A percentile compares a stretch with the other conserved stretches of the same genome.
Conservation (phyloP, 2,113 vertebrate genomes). For the Oreochromis spilurus region DNA sequence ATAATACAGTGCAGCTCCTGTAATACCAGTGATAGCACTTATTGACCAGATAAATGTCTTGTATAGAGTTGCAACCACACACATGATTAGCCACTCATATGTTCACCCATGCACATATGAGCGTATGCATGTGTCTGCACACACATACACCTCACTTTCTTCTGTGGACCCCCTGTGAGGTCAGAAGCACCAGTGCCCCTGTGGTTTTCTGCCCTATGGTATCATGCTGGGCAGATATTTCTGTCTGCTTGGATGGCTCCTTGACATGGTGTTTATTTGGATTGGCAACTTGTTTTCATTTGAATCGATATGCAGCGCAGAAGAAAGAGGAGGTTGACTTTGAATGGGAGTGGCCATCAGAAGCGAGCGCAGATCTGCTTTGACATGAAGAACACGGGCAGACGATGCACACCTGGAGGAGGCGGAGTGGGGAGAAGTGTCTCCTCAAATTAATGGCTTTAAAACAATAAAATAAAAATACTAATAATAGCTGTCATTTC, state of each 20-base stretch:
- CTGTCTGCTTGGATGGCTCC: constrained; percentile 72
- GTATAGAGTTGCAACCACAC: constrained; percentile 49
- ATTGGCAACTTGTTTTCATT: constrained; percentile 78
- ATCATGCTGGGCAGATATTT: constrained; percentile 78
- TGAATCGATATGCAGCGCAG: constrained; percentile 67
- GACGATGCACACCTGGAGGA: constrained; percentile 1
- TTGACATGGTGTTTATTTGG: constrained; percentile 81
- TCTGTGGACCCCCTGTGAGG: constrained; percentile 46
- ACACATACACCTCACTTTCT: constrained; percentile 29
- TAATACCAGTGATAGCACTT: constrained; percentile 45
- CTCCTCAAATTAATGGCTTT: background rate
- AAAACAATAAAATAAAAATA: background rate
- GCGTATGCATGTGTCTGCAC: constrained; percentile 22
- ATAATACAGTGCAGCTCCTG: constrained; percentile 12
- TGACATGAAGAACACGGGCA: constrained; percentile 35
- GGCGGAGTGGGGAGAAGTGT: background rate
- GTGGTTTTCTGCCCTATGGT: constrained; percentile 48
- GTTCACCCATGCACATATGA: constrained; percentile 52
- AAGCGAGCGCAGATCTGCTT: background rate
- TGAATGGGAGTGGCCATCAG: constrained; percentile 29
- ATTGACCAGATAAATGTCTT: constrained; percentile 66
- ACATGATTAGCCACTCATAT: constrained; percentile 61
- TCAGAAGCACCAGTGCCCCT: constrained; percentile 61
- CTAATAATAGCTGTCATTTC: background rate
- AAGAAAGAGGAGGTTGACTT: constrained; percentile 32